phyloP scores from a whole-genome alignment of 2,888 invertebrate genomes.

The Mythimna ferrago region DNA sequence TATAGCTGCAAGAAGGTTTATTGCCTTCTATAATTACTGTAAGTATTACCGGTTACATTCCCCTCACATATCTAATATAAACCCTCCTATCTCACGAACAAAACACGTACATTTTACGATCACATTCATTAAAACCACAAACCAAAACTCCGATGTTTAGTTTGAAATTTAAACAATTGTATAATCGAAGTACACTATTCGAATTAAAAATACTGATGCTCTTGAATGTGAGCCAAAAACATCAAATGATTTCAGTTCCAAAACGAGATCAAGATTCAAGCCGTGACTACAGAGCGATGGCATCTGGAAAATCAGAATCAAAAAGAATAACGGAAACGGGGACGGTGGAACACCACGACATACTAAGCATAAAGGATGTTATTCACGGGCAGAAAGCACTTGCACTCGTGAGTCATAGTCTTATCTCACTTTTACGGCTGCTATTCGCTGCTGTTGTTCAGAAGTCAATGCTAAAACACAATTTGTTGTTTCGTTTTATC shows the following conservation, averaged over 20 bases:
- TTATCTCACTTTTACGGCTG: conserved; percentile 84
- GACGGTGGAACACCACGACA: conserved; percentile 69
- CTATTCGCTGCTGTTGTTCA: conserved; percentile 74
- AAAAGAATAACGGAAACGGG: conserved; percentile 81
- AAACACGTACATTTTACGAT: conserved; percentile 26
- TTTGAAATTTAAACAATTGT: conserved; percentile 67
- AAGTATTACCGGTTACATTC: conserved; percentile 70
- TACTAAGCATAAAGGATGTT: conserved; percentile 80
- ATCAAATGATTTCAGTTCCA: conserved; percentile 81
- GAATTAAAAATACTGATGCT: conserved; percentile 78
- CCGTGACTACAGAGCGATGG: conserved; percentile 75
- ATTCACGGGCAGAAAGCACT: conserved; percentile 81
- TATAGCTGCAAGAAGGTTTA: conserved; percentile 71
- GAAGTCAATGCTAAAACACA: conserved; percentile 69
- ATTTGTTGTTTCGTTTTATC: conserved; percentile 81
- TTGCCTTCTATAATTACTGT: conserved; percentile 76
- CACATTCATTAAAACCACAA: conserved; percentile 41
- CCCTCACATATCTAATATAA: conserved; percentile 27
- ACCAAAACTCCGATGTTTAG: conserved; percentile 33
- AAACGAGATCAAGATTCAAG: conserved; percentile 72
- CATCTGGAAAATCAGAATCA: conserved; percentile 80
- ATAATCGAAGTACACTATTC: conserved; percentile 74
- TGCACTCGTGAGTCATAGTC: conserved; percentile 77
- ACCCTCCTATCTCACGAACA: conserved; percentile 35
- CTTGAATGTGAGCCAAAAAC: conserved; percentile 85